phyloP scores from a whole-genome alignment of 2,888 invertebrate genomes.

The Scaptomyza polygonia region DNA sequence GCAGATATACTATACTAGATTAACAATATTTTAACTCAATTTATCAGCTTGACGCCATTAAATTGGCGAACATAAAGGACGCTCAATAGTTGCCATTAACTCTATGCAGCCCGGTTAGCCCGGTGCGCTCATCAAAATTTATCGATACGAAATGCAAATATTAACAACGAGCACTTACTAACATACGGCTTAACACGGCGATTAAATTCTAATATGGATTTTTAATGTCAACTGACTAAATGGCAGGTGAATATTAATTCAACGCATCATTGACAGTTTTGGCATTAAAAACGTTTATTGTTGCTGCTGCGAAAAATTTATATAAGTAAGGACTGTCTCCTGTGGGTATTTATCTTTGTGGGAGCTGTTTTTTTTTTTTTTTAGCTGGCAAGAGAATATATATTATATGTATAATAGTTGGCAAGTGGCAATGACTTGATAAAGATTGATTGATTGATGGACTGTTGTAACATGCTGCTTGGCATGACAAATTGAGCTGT shows the following conservation, averaged over 20 bases:
- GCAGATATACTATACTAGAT: conserved; percentile 45
- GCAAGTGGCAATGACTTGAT: conserved; percentile 61
- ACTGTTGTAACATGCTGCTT: conserved; percentile 23
- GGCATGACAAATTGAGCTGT: conserved; percentile 71
- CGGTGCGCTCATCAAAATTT: conserved; percentile 52
- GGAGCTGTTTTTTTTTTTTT: conserved; percentile 63
- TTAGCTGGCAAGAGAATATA: conserved; percentile 55
- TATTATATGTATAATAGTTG: conserved; percentile 34
- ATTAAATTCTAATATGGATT: conserved; percentile 74
- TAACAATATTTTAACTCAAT: conserved; percentile 71
- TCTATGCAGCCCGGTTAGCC: conserved; percentile 4
- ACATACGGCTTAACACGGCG: conserved; percentile 67
- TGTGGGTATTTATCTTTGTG: conserved; percentile 1
- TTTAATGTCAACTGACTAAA: conserved; percentile 54
- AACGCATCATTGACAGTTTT: conserved; percentile 51
- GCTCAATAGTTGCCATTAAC: conserved; percentile 20
- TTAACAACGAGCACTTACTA: conserved; percentile 35
- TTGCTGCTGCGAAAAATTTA: conserved; percentile 38
- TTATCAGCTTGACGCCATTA: conserved; percentile 60
- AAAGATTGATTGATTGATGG: conserved; percentile 59
- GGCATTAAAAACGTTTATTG: conserved; percentile 74
- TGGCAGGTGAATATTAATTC: conserved; percentile 35
- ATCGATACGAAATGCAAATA: conserved; percentile 55
- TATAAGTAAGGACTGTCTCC: conserved; percentile 49
- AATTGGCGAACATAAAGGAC: not conserved